A percentile compares a stretch with the other conserved stretches of the same genome.
Evolutionary conservation across 2,888 invertebrate species (phyloP).

Genomic region (Tromatobia lineatoria): DNA sequence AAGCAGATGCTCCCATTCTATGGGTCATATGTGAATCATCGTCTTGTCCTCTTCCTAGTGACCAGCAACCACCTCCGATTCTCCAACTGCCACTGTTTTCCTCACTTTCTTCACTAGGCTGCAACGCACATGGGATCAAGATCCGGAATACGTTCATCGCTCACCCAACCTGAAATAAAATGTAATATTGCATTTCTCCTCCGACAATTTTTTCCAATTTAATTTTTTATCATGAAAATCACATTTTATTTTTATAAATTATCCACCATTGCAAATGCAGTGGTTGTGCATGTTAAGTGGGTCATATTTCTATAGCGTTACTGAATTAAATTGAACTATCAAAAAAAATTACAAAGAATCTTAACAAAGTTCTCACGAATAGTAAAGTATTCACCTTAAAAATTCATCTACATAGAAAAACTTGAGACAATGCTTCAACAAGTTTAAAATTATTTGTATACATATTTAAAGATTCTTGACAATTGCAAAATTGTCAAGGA

Average conservation of each 20-base stretch:
- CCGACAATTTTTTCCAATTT: constrained; percentile 5
- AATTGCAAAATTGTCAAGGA: too few relatives aligned
- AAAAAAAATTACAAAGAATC: background rate
- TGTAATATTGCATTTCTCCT: background rate
- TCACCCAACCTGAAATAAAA: constrained; percentile 85
- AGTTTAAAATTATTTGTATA: too few relatives aligned
- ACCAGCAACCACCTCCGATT: constrained; percentile 81
- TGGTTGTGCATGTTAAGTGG: background rate
- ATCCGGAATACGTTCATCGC: constrained; percentile 88
- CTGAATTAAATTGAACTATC: background rate
- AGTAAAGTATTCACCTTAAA: background rate
- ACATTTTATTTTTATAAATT: background rate
- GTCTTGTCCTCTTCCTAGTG: constrained; percentile 80
- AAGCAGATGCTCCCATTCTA: constrained; percentile 85
- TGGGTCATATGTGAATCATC: constrained; percentile 84
- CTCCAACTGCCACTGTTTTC: constrained; percentile 73
- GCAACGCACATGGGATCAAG: constrained; percentile 88
- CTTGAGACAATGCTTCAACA: too few relatives aligned
- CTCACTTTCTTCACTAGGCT: constrained; percentile 85
- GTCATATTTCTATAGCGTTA: background rate
- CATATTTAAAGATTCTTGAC: too few relatives aligned
- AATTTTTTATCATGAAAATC: background rate
- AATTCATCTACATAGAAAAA: too few relatives aligned
- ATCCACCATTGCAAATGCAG: background rate
- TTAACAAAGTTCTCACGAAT: background rate